phyloP scores from a whole-genome alignment of 1,140 invertebrate species.

The Drosophila virilis region DNA sequence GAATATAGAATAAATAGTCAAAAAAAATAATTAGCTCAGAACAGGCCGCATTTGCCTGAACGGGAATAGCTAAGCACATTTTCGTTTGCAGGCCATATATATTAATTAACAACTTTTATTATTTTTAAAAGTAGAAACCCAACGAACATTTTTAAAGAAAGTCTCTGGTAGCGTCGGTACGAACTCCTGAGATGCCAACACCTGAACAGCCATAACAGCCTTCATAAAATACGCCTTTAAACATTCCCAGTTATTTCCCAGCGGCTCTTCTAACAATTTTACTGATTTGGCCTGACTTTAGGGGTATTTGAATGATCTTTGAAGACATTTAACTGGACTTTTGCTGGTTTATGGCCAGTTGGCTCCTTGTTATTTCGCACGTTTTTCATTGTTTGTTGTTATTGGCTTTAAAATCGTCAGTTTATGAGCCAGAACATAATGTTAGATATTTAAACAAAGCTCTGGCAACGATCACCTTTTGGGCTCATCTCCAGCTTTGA shows the following conservation, averaged over 20 bases:
- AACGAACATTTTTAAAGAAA: neutral
- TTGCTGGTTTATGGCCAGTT: conserved; percentile 6
- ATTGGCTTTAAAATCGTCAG: conserved; percentile 29
- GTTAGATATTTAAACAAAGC: neutral
- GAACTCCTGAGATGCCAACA: conserved; percentile 5
- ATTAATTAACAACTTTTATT: neutral
- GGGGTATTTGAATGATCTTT: conserved; percentile 17
- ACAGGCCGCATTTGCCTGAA: too few species aligned
- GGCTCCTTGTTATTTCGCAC: conserved; percentile 42
- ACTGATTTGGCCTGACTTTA: conserved; percentile 14
- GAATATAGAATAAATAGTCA: too few species aligned
- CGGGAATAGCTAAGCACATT: too few species aligned
- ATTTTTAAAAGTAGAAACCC: neutral
- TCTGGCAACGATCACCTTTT: neutral
- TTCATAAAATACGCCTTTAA: conserved; percentile 33
- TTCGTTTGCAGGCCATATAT: neutral
- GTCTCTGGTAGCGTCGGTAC: too few species aligned
- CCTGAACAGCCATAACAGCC: conserved; percentile 9
- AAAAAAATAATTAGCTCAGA: too few species aligned
- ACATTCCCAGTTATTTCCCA: conserved; percentile 3
- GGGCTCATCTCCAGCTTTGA: conserved; percentile 13
- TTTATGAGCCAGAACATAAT: conserved; percentile 16
- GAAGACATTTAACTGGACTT: conserved; percentile 29
- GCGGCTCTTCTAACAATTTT: conserved; percentile 17
- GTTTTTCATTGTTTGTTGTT: conserved; percentile 32